Evolutionary conservation across 1,140 invertebrate genomes (phyloP).

Genomic region (Dendroctonus valens): DNA sequence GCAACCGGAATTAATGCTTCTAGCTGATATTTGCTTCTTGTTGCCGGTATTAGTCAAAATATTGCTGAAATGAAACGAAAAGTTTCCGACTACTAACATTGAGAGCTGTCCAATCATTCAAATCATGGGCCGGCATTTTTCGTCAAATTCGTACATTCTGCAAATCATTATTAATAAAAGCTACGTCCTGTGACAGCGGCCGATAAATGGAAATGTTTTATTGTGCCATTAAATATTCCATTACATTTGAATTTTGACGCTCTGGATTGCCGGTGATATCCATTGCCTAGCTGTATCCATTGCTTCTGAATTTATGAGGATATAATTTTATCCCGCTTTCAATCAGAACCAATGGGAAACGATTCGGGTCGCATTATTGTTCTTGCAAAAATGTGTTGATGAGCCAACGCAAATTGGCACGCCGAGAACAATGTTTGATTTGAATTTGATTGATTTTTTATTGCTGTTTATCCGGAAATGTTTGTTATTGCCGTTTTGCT

Average conservation of each 20-base stretch:
- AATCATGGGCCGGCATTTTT: constrained; percentile 10
- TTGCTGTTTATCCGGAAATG: no score
- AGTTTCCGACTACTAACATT: no score
- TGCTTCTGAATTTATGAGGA: constrained; percentile 1
- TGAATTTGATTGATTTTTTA: no score
- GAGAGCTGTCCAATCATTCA: no score
- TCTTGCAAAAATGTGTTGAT: background rate
- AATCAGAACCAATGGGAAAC: background rate
- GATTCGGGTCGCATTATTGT: background rate
- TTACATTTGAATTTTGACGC: constrained; percentile 27
- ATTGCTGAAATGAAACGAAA: no score
- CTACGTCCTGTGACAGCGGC: constrained; percentile 26
- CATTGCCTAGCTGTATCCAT: constrained; percentile 2
- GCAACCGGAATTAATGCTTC: no score
- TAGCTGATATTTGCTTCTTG: no score
- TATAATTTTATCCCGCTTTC: constrained; percentile 1
- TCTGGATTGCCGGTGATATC: constrained; percentile 20
- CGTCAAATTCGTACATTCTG: constrained; percentile 31
- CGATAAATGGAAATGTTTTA: constrained; percentile 33
- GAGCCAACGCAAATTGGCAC: no score
- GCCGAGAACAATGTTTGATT: no score
- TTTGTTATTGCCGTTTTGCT: no score
- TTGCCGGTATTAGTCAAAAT: no score
- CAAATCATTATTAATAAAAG: constrained; percentile 31
- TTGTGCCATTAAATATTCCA: constrained; percentile 35